Evolutionary conservation across 2,113 vertebrate species (phyloP), one percentile per base, ranked within the genome.

Genomic region (Cygnus atratus): DNA sequence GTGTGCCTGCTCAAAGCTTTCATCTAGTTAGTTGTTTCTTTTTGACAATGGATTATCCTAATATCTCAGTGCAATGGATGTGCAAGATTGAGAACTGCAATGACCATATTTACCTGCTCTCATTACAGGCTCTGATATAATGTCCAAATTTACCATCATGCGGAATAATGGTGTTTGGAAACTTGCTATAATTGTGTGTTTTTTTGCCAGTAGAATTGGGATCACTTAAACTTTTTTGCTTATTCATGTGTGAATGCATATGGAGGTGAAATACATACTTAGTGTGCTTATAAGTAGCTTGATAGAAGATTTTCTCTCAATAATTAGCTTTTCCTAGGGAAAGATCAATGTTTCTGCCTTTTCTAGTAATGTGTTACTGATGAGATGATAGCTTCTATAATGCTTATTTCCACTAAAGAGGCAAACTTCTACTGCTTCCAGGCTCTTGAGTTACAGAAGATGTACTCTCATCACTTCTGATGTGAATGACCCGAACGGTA

Each of bases 91-190:
- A 70, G 12, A 77, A n/a, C 54, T 73, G 28, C 54, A 24, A 20
- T 31, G 63, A 55, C 8, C 6, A 4, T 58, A 81, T 59, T 48
- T 78, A 35, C 20, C n/a, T 14, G 8, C 6, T 63, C 17, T 73
- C 7, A 17, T 55, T 70, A n/a, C 16, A 29, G 28, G 5, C 19
- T 79, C 43, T 90, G 54, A 44, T 82, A 82, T 73, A 50, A 70
- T 41, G 41, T 57, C 25, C 58, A 54, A n/a, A 72, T 4, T 63
- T 48, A 31, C 0, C 11, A 29, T 35, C 2, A 1, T 2, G 3
- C 58, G 16, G 54, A 44, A 3, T 68, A 71, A 84, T 58, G 31
- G 13, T 70, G 18, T 72, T 91, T 88, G 39, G 20, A 68, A 82
- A 72, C 19, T 22, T 24, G 10, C 68, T 66, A 20, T 4, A 20